phyloP scores from a whole-genome alignment of 2,113 vertebrate species.

The Neomonachus schauinslandi region DNA sequence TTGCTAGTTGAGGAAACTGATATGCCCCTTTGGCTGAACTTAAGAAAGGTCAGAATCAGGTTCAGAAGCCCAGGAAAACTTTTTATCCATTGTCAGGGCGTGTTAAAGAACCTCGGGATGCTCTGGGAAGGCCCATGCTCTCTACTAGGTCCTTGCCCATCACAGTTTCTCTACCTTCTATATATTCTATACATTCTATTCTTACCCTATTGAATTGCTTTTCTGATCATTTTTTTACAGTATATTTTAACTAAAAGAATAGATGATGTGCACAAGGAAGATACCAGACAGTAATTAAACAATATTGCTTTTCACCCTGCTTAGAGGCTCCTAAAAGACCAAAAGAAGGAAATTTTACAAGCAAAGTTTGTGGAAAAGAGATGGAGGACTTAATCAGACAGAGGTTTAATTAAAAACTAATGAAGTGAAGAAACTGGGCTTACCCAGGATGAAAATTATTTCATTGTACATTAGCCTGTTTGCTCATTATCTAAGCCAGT shows the following conservation, averaged over 20 bases:
- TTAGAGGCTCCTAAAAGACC: background rate
- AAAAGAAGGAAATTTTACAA: slow-evolving; percentile 59
- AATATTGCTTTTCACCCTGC: slow-evolving; percentile 21
- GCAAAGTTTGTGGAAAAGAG: slow-evolving; percentile 56
- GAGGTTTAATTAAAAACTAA: slow-evolving; percentile 82
- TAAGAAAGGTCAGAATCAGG: background rate
- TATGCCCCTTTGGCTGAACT: background rate
- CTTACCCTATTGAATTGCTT: background rate
- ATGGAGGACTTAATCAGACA: slow-evolving; percentile 76
- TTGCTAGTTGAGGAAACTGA: background rate
- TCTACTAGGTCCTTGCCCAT: background rate
- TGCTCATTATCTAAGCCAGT: slow-evolving; percentile 66
- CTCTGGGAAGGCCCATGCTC: too few relatives aligned
- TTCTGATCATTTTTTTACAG: background rate
- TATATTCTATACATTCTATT: background rate
- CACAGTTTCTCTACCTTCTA: background rate
- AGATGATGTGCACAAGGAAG: background rate
- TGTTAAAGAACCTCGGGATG: background rate
- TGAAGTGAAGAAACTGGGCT: slow-evolving; percentile 72
- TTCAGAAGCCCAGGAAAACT: background rate
- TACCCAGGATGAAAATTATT: slow-evolving; percentile 73
- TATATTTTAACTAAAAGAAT: slow-evolving; percentile 28
- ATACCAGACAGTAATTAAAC: background rate
- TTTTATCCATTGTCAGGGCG: background rate
- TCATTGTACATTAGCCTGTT: slow-evolving; percentile 66